Base-by-base conservation (phyloP, 2,797 vertebrate species). In the Notolabrus celidotus region DNA sequence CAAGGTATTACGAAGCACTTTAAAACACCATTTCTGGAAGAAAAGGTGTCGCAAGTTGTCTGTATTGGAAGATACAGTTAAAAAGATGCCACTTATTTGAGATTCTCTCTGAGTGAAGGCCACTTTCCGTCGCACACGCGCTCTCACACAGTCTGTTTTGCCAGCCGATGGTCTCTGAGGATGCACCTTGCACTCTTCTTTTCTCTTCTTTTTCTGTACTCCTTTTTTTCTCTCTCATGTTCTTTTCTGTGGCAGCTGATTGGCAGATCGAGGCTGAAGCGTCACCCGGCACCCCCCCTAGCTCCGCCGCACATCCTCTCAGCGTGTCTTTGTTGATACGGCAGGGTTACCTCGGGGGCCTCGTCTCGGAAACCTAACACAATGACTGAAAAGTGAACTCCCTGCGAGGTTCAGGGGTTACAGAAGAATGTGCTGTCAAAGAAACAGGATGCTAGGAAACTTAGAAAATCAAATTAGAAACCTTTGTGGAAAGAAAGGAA, bases 211-310 rank as follows among this genome's bases (percentile, higher is more conserved):
- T n/a, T 73, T 63, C 57, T 57, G 8, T 79, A 68, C 69, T 36
- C 17, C 51, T 57, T 51, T n/a, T 12, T 66, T 6, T 1, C 3
- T 5, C 0, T 19, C 15, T 20, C 9, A 14, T 73, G 58, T 83
- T 83, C 75, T 70, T 66, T 82, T 78, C 75, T 58, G 71, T 72
- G 55, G 34, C 45, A 38, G 52, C 43, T 93, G 92, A 92, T 85
- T 93, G 93, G 84, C 92, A 92, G 91, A 92, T 91, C 67, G 70
- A 86, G 91, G 92, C 88, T 85, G 83, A 88, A 86, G 86, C 88
- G 86, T 89, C 82, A 79, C 78, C 73, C 49, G 10, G 77, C 79
- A 10, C 23, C 45, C 66, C 86, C 85, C 77, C 36, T 47, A 71
- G 86, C 83, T 79, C 39, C 3, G 56, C 74, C 17, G 69, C 80